Conservation (phyloP, 1,140 invertebrate species). For the Psilanteris sp. region DNA sequence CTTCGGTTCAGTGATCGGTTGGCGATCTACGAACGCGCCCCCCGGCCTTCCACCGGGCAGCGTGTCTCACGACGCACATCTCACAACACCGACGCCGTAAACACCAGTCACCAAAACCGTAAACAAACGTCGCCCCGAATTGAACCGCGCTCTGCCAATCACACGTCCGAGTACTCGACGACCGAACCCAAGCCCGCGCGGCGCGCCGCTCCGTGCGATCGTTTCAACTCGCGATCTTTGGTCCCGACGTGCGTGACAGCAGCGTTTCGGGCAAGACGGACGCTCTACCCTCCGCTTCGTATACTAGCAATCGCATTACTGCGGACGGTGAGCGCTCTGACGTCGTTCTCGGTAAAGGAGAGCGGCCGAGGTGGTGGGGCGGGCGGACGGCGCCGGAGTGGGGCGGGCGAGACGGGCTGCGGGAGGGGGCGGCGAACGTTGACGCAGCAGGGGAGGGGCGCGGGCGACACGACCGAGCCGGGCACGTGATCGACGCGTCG, state of each 20-base stretch:
- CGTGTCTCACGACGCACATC: conserved; percentile 31
- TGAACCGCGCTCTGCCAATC: no score
- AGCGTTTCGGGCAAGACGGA: conserved; percentile 11
- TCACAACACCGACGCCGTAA: conserved; percentile 4
- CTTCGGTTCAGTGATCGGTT: not conserved
- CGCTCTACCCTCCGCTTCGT: conserved; percentile 58
- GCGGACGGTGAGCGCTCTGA: conserved; percentile 67
- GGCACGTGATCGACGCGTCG: conserved; percentile 66
- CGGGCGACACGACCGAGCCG: conserved; percentile 13
- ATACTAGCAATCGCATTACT: conserved; percentile 74
- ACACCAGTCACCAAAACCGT: conserved; percentile 11
- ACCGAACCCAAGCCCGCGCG: not conserved
- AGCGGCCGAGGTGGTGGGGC: conserved; percentile 2
- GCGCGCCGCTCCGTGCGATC: not conserved
- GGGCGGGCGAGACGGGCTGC: conserved; percentile 19
- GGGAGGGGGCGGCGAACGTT: conserved; percentile 37
- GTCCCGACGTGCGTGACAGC: conserved; percentile 33
- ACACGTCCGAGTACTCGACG: not conserved
- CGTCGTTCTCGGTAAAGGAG: conserved; percentile 55
- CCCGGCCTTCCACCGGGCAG: conserved; percentile 31
- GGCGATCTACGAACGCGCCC: conserved; percentile 29
- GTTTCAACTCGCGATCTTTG: not conserved
- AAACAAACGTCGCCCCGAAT: not conserved
- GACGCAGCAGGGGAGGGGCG: conserved; percentile 23
- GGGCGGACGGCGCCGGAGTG: conserved; percentile 23